phyloP scores from a whole-genome alignment of 2,797 vertebrate genomes.

The Erithacus rubecula region DNA sequence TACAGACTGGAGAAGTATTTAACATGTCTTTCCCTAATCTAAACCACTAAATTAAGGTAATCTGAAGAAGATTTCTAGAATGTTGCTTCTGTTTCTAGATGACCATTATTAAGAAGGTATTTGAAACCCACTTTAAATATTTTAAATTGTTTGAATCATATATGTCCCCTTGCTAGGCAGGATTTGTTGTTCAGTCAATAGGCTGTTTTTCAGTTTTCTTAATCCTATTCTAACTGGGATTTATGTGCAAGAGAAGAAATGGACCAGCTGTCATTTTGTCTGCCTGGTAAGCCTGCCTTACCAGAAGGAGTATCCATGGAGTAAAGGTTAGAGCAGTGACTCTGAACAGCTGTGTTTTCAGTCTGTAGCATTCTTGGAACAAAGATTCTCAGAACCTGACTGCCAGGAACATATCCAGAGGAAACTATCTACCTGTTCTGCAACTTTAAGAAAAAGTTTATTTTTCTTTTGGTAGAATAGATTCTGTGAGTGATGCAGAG shows the following conservation, averaged over 20 bases:
- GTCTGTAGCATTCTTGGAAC: constrained; percentile 32
- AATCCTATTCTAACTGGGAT: constrained; percentile 70
- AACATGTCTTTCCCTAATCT: not conserved
- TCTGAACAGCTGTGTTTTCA: constrained; percentile 72
- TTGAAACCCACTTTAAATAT: not conserved
- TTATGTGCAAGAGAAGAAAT: constrained; percentile 62
- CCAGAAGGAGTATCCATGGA: not conserved
- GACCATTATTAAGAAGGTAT: not conserved
- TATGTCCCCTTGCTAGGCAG: not conserved
- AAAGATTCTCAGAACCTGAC: constrained; percentile 34
- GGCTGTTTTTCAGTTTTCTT: constrained; percentile 53
- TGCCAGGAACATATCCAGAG: not conserved
- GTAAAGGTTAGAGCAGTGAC: constrained; percentile 19
- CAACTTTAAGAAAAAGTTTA: not conserved
- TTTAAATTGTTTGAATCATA: not conserved
- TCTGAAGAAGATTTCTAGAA: not conserved
- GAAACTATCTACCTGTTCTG: constrained; percentile 4
- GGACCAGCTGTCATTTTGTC: constrained; percentile 69
- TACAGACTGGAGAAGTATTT: not conserved
- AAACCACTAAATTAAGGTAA: not conserved
- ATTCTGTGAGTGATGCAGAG: not conserved
- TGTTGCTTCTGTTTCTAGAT: not conserved
- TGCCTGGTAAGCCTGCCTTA: constrained; percentile 42
- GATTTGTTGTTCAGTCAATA: constrained; percentile 44
- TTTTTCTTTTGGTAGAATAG: constrained; percentile 1